A percentile compares a stretch with the other conserved stretches of the same genome.
Conservation (phyloP, 1,140 invertebrate species). For the Ips typographus region DNA sequence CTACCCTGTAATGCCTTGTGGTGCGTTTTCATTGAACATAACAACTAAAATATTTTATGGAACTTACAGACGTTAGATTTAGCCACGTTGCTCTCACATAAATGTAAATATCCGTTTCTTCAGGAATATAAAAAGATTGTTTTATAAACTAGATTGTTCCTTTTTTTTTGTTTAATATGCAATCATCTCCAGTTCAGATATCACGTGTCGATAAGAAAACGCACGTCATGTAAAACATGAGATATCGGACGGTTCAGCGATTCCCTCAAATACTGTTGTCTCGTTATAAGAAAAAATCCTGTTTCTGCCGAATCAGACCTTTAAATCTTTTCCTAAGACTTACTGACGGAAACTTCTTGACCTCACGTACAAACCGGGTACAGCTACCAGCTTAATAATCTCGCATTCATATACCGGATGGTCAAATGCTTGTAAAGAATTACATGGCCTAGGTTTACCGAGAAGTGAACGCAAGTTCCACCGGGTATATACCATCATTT, state of each 20-base stretch:
- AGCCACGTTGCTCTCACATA: too few relatives aligned
- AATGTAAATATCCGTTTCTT: too few relatives aligned
- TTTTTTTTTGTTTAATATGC: too few relatives aligned
- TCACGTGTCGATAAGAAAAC: background rate
- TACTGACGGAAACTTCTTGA: background rate
- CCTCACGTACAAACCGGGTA: background rate
- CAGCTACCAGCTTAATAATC: background rate
- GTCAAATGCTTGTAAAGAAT: background rate
- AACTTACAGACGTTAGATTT: too few relatives aligned
- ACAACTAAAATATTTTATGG: too few relatives aligned
- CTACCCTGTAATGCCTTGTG: too few relatives aligned
- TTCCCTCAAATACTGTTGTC: background rate
- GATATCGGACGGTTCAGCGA: background rate
- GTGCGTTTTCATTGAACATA: too few relatives aligned
- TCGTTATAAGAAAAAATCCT: slow-evolving; percentile 2
- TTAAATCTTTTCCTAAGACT: background rate
- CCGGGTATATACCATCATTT: background rate
- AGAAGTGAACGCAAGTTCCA: background rate
- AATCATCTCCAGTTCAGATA: background rate
- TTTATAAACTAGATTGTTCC: too few relatives aligned
- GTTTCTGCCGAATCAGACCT: background rate
- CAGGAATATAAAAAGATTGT: too few relatives aligned
- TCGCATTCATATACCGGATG: background rate
- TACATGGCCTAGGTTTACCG: background rate
- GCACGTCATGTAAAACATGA: background rate